Conservation (phyloP, 2,888 invertebrate genomes). For the Tridacna gigas region DNA sequence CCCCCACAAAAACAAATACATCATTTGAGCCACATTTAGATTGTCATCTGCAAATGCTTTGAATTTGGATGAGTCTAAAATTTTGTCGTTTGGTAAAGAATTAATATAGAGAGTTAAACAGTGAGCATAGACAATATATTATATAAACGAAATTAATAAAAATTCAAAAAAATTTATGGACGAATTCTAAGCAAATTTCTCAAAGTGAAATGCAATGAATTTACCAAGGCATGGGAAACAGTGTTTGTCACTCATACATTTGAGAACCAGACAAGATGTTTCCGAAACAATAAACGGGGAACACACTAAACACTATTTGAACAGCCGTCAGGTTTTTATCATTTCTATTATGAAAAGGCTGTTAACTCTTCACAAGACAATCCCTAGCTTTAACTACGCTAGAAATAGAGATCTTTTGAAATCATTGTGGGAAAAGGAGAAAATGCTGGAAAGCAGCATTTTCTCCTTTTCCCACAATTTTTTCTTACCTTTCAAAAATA, state of each 20-base stretch:
- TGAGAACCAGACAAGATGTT: constrained; percentile 21
- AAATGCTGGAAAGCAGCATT: neutral
- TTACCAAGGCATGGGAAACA: too few relatives aligned
- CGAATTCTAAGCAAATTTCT: too few relatives aligned
- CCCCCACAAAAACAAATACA: too few relatives aligned
- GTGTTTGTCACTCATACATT: neutral
- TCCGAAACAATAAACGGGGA: constrained; percentile 15
- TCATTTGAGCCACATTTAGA: too few relatives aligned
- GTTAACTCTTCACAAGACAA: neutral
- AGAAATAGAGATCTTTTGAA: neutral
- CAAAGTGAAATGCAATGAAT: too few relatives aligned
- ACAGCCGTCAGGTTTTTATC: constrained; percentile 19
- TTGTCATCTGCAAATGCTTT: too few relatives aligned
- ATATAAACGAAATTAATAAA: too few relatives aligned
- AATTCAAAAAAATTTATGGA: too few relatives aligned
- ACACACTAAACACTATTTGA: constrained; percentile 17
- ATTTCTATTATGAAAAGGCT: neutral
- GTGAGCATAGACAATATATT: too few relatives aligned
- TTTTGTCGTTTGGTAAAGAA: too few relatives aligned
- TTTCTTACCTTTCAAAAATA: neutral
- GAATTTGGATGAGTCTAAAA: too few relatives aligned
- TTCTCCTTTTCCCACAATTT: neutral
- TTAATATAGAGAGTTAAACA: too few relatives aligned
- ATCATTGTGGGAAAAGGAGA: constrained; percentile 5
- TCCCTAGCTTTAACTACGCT: neutral